Evolutionary conservation across 2,797 vertebrate genomes (phyloP), one percentile per base, ranked within the genome.

Genomic region (Botia kubotai): DNA sequence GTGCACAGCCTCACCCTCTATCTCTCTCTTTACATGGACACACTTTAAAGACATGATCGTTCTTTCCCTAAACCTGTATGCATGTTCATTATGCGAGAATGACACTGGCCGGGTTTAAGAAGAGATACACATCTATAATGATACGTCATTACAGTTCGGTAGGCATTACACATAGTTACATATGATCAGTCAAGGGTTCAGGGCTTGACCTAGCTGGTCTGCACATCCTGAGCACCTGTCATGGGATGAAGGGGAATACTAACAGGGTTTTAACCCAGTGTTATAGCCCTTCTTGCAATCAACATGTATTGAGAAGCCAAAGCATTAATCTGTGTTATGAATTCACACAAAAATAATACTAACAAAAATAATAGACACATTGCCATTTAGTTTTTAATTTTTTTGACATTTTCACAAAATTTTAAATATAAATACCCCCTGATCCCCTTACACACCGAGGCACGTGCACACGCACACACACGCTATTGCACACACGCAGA

Each of bases 401-500:
- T 33, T 33, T 39, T 63, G 60, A 77, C 33, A 67, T 55, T 17
- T 67, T 43, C 36, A 77, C 33, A 10, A 33, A 48, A 1, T 52
- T 23, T 52, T 63, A 23, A 39, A 43, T 66, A 79, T 58, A 72
- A 60, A 46, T 43, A 43, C 39, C 14, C 8, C 10, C 26, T 19
- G 12, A 19, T 29, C 17, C 16, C 14, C n/a, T 2, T 62, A 3
- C 39, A 43, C 36, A 39, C 36, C 0, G 4, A 43, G 5, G 8
- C 39, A 43, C 39, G 8, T 8, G 8, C 39, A 43, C 39, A 43
- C 39, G 7, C 36, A 7, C 36, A 39, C 4, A 60, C 55, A 39
- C 36, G 7, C 36, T 39, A 39, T 39, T 39, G 36, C 36, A 63
- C 65, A 82, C 26, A 55, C n/a, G 57, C 17, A 65, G 12, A 82